Conservation (phyloP, 2,797 vertebrate species). For the Centroberyx gerrardi region DNA sequence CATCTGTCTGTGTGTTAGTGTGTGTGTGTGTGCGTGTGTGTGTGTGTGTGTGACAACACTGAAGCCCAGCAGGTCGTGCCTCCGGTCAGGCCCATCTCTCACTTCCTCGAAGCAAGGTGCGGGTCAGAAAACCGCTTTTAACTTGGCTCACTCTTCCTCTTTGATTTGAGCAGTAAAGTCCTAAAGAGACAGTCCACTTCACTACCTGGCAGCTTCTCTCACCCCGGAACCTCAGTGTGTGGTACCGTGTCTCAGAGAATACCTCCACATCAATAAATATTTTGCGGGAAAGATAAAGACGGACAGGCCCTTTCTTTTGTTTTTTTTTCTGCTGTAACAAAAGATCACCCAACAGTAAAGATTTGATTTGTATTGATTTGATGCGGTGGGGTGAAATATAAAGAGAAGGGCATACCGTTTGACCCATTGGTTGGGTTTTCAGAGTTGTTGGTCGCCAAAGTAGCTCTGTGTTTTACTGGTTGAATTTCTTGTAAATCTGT, state of each 20-base stretch:
- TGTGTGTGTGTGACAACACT: slow-evolving; percentile 23
- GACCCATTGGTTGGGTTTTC: background rate
- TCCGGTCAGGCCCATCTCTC: slow-evolving; percentile 60
- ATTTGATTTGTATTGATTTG: slow-evolving; percentile 8
- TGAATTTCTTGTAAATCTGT: background rate
- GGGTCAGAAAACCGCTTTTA: slow-evolving; percentile 67
- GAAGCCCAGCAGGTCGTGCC: slow-evolving; percentile 47
- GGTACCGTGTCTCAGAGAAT: slow-evolving; percentile 4
- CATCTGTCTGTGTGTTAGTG: slow-evolving; percentile 24
- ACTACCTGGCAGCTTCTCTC: slow-evolving; percentile 49
- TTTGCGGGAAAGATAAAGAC: slow-evolving; percentile 23
- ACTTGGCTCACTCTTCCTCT: slow-evolving; percentile 49
- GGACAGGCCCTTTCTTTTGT: background rate
- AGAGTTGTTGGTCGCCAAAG: background rate
- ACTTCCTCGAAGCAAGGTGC: slow-evolving; percentile 66
- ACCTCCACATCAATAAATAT: slow-evolving; percentile 19
- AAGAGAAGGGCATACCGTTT: background rate
- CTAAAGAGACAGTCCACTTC: slow-evolving; percentile 60
- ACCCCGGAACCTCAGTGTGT: slow-evolving; percentile 37
- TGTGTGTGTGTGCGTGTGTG: slow-evolving; percentile 17
- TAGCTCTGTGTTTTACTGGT: background rate
- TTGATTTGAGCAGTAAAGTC: slow-evolving; percentile 55
- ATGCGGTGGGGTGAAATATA: background rate
- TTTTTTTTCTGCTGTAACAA: slow-evolving; percentile 6
- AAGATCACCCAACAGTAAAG: slow-evolving; percentile 6